Percentiles rank a stretch among this genome's conserved stretches.
Conservation (phyloP, 2,113 vertebrate genomes). For the Dascyllus trimaculatus region DNA sequence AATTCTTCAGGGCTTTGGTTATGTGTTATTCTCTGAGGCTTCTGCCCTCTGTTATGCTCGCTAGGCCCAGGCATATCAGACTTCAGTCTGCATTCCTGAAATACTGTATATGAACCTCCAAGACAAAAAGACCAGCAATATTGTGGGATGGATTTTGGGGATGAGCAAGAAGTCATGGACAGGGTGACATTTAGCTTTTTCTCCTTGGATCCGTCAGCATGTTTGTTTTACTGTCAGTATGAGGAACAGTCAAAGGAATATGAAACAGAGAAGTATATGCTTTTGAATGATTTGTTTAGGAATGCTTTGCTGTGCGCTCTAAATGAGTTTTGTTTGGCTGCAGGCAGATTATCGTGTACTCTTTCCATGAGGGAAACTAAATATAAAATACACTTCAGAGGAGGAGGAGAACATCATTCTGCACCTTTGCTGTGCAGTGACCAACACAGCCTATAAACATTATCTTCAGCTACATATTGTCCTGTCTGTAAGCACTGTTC, state of each 20-base stretch:
- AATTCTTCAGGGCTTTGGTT: constrained; percentile 78
- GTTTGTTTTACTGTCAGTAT: constrained; percentile 40
- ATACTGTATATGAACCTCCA: constrained; percentile 71
- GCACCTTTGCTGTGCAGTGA: constrained; percentile 7
- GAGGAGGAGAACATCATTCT: not conserved
- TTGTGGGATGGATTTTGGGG: constrained; percentile 52
- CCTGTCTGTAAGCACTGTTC: constrained; percentile 45
- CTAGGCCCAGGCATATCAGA: constrained; percentile 64
- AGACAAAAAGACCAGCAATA: constrained; percentile 57
- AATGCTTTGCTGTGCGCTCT: constrained; percentile 7
- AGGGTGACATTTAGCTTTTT: constrained; percentile 41
- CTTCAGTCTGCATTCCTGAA: constrained; percentile 78
- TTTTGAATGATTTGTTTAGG: constrained; percentile 46
- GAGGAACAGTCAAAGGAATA: constrained; percentile 9
- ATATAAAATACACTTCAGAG: not conserved
- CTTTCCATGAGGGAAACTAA: constrained; percentile 18
- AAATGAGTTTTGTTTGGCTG: constrained; percentile 31
- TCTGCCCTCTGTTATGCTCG: constrained; percentile 74
- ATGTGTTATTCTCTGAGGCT: constrained; percentile 78
- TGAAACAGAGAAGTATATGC: not conserved
- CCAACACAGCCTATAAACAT: constrained; percentile 5
- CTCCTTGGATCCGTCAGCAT: not conserved
- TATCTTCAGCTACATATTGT: constrained; percentile 28
- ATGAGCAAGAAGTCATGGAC: constrained; percentile 56
- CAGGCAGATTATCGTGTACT: constrained; percentile 7